Conservation (phyloP, 2,797 vertebrate species). For the Limosa lapponica region DNA sequence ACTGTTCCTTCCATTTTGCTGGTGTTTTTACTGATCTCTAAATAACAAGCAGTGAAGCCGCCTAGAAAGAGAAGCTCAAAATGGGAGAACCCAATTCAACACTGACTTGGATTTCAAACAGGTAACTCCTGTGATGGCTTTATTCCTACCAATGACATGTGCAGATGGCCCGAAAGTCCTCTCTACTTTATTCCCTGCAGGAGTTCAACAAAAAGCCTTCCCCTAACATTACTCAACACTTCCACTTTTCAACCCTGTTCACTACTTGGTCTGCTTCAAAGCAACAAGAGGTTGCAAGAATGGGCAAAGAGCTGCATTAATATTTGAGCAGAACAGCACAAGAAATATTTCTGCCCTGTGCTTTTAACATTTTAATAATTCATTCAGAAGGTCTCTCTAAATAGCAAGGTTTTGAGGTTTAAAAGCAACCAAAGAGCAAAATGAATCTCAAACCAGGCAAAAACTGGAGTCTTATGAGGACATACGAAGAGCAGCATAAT, state of each 20-base stretch:
- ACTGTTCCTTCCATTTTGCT: background rate
- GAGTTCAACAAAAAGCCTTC: constrained; percentile 10
- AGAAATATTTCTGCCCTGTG: constrained; percentile 11
- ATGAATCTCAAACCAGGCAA: background rate
- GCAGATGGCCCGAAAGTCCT: background rate
- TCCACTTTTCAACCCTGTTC: background rate
- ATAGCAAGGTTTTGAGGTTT: constrained; percentile 32
- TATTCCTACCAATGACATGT: background rate
- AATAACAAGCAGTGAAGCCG: background rate
- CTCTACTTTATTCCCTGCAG: background rate
- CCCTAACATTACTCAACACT: background rate
- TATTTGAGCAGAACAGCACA: constrained; percentile 42
- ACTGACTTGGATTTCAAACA: background rate
- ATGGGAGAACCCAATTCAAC: background rate
- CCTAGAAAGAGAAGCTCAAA: background rate
- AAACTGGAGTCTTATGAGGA: background rate
- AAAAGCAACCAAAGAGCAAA: constrained; percentile 42
- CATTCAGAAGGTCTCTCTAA: background rate
- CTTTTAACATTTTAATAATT: constrained; percentile 66
- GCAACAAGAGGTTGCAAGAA: background rate
- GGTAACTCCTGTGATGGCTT: background rate
- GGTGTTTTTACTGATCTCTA: background rate
- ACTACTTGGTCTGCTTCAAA: background rate
- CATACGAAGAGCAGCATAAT: background rate
- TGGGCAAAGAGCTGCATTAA: constrained; percentile 24